Percentiles rank a stretch among this genome's conserved stretches.
Evolutionary conservation across 2,888 invertebrate genomes (phyloP).

Genomic region (Nephrotoma appendiculata): DNA sequence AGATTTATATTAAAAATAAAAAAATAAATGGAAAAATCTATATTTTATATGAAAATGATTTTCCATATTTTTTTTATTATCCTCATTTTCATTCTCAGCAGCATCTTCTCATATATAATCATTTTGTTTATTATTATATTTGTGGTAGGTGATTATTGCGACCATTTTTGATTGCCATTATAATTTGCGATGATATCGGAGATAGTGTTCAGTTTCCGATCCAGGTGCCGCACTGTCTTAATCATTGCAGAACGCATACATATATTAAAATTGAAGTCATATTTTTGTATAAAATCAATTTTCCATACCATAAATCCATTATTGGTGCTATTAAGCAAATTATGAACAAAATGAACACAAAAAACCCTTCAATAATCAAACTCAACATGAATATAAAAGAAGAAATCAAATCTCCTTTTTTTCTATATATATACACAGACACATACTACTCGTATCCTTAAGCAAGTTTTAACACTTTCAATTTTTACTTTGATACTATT

Average conservation of each 20-base stretch:
- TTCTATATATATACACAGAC: neutral
- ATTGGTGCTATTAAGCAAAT: neutral
- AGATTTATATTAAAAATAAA: constrained; percentile 1
- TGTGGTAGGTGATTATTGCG: neutral
- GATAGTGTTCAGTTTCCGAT: too few species aligned
- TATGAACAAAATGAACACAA: neutral
- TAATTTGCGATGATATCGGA: too few species aligned
- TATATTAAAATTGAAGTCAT: too few species aligned
- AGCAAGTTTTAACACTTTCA: neutral
- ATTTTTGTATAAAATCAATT: neutral
- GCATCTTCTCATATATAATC: neutral
- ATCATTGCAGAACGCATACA: too few species aligned
- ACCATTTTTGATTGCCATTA: neutral
- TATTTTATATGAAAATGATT: neutral
- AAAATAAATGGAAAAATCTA: neutral
- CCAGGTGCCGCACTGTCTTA: too few species aligned
- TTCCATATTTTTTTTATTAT: neutral
- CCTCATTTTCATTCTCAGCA: neutral
- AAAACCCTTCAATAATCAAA: neutral
- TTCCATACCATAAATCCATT: neutral
- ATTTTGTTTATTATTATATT: neutral
- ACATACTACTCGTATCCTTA: neutral
- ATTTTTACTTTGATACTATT: neutral
- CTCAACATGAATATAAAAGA: neutral
- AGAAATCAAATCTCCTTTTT: neutral